phyloP scores from a whole-genome alignment of 2,797 vertebrate species.

The Calcarius lapponicus region DNA sequence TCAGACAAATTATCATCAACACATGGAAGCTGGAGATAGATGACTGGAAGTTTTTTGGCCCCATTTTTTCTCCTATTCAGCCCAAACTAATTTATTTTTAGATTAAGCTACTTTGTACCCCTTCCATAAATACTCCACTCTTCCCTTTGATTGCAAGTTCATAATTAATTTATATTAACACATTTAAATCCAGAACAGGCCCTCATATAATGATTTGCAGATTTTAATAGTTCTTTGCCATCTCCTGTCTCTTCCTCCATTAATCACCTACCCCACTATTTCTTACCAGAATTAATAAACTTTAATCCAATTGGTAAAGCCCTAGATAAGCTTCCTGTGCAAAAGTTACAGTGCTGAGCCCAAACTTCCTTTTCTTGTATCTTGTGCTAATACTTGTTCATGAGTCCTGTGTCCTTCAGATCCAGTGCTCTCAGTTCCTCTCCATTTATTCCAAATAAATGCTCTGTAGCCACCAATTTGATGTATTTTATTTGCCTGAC shows the following conservation, averaged over 20 bases:
- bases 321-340: not conserved
- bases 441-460: not conserved
- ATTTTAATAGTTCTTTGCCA: not conserved
- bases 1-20: not conserved
- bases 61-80: slow-evolving; percentile 9
- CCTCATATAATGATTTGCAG: not conserved
- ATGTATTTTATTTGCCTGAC: not conserved
- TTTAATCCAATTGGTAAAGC: not conserved
- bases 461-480: not conserved
- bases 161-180: slow-evolving; percentile 59
- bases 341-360: not conserved
- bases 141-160: slow-evolving; percentile 17
- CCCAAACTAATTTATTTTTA: slow-evolving; percentile 46
- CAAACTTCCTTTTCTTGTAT: not conserved
- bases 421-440: not conserved
- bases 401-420: not conserved
- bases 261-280: not conserved
- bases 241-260: not conserved
- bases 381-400: not conserved
- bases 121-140: slow-evolving; percentile 35
- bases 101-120: not conserved
- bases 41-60: slow-evolving; percentile 1
- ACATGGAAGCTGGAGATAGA: slow-evolving; percentile 12
- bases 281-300: not conserved
- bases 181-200: slow-evolving; percentile 15